Evolutionary conservation across 2,888 invertebrate species (phyloP), one percentile per base, ranked within the genome.

Genomic region (Platerodrilus igneus): DNA sequence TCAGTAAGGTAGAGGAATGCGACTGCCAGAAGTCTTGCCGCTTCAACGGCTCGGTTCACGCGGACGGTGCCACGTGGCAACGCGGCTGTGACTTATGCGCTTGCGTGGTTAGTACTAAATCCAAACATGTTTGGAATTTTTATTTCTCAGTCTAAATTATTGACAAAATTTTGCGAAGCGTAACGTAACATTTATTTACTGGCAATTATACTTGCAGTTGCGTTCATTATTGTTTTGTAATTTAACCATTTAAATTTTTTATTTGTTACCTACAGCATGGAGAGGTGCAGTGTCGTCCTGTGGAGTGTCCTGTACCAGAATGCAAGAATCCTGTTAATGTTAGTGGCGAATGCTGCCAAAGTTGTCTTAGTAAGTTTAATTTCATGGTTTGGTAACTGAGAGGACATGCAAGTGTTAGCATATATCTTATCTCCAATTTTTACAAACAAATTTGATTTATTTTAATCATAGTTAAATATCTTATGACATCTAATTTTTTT

Each of bases 21-120:
- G 90, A 91, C 73, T 92, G 92, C 71, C 84, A 84, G 72, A 87
- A 86, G 72, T 86, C 88, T 49, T 92, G 91, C 74, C 78, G 77
- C 62, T 78, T 82, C 54, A 88, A 89, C 69, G 86, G 83, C 50
- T 83, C 85, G 37, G 77, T 83, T 45, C 82, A 84, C 64, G 81
- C 83, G 40, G 90, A 91, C 66, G 90, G 90, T 38, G 83, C 86
- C 51, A 80, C 81, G 41, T 91, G 91, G 91, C 80, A 83, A 67
- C 76, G 80, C 62, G 83, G 81, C 68, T 92, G 92, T 75, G 83
- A 88, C 64, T 79, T 82, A 60, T 91, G 92, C 77, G 81, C 86
- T 66, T 92, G 92, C 75, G 81, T 85, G 76, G 86, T 87, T 68
- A 75, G 76, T 68, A 55, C 28, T 21, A 38, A 38, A 38, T 37